Evolutionary conservation across 2,113 vertebrate species (phyloP), one percentile per base, ranked within the genome.

Genomic region (Eulacestoma nigropectus): DNA sequence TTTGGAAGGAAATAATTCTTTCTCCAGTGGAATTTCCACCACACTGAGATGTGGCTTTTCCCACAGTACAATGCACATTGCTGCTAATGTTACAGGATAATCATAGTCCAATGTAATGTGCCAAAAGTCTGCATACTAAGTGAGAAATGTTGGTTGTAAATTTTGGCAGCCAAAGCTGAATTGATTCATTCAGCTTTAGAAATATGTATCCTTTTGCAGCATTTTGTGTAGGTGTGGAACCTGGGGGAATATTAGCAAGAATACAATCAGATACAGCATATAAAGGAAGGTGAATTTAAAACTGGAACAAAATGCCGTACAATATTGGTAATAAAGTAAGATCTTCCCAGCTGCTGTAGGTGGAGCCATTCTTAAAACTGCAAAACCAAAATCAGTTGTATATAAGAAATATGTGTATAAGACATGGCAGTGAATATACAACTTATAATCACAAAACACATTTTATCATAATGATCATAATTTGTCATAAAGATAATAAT

Each of bases 141-240:
- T n/a, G 64, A 96, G 55, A 94, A 80, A 70, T 55, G 25, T 9
- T 72, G 37, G 39, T 63, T 94, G 25, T 50, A 81, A 64, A 32
- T 92, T 64, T 78, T 73, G 57, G 56, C 65, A 88, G 81, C 74
- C 84, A 96, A 91, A 91, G 37, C 12, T 79, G 59, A 96, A 93
- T 82, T 87, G 88, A 91, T 93, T 94, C 72, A 84, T 95, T 78
- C 26, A 96, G 73, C 60, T 93, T 91, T 90, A 91, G 52, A 97
- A 94, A 89, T 82, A 50, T 37, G 3, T 20, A 59, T 56, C 30
- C 21, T 77, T 72, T 73, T 92, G 41, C 73, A 96, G 68, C 4
- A 53, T 83, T 75, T 74, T 86, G 9, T 72, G 16, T 78, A 84
- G 37, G 35, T 80, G 22, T 79, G 73, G 17, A 56, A 86, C 21